Base-by-base conservation (phyloP, 2,113 vertebrate species). In the Solea solea region DNA sequence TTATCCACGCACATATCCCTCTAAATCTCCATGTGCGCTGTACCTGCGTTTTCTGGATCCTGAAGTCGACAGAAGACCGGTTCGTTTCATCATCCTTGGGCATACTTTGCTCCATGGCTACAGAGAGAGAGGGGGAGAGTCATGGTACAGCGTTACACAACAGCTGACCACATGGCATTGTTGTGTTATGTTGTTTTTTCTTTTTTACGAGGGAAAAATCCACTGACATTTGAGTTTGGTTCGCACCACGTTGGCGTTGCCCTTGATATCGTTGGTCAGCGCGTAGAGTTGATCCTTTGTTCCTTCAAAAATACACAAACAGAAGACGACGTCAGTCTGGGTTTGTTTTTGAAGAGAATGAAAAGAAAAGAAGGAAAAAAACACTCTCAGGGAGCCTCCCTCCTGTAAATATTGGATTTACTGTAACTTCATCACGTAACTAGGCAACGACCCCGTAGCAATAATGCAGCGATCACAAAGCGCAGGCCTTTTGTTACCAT, bases 11-110 rank as follows among this genome's bases (percentile, higher is more conserved):
- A 44, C 28, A 25, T 8, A 2, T 8, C 28, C 8, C 9, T 25
- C 1, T 15, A 1, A 34, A 41, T 16, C 40, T 11, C 5, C 4
- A 52, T 40, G 34, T 16, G 21, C 21, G 4, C 28, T 45, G 34
- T 41, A 99, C 98, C 97, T 99, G 98, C 40, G 95, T 96, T 90
- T 95, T 96, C n/a, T 96, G 96, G 84, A 99, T 98, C 80, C 98
- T 93, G 50, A 95, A 86, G 74, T 97, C 94, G 50, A 96, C 95
- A 0, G 96, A 96, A 0, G 93, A 85, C 42, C 93, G 87, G 82
- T 89, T 94, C 0, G 81, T 86, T 3, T 76, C 89, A 2, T 96
- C 96, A 0, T 97, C 95, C 76, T 95, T 93, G 25, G 92, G 93
- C 69, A 96, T 90, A 11, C 81, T 96, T 64, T 96, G 96, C 72